Evolutionary conservation across 2,113 vertebrate species (phyloP).

Genomic region (Grallaria varia): DNA sequence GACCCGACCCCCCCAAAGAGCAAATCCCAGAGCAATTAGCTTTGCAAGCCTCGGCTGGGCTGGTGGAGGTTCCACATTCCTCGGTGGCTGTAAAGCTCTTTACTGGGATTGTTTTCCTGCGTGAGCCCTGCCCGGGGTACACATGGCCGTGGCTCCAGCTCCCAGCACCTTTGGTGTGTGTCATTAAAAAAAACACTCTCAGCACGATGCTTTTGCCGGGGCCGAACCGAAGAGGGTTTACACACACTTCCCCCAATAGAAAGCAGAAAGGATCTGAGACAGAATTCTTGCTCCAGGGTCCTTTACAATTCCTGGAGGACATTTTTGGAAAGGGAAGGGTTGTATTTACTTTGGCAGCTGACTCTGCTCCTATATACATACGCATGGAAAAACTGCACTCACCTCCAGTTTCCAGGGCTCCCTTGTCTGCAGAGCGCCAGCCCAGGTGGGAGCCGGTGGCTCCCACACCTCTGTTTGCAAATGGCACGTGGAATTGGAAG

Average conservation of each 20-base stretch:
- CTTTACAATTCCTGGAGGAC: constrained; percentile 65
- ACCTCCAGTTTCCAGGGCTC: constrained; percentile 18
- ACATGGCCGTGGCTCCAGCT: background rate
- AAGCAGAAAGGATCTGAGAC: constrained; percentile 30
- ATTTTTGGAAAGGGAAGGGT: constrained; percentile 67
- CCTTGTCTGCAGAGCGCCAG: background rate
- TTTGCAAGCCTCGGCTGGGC: constrained; percentile 1
- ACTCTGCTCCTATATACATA: constrained; percentile 25
- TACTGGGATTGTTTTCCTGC: constrained; percentile 42
- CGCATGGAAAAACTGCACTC: constrained; percentile 56
- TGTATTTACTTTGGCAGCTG: constrained; percentile 63
- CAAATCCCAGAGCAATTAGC: constrained; percentile 62
- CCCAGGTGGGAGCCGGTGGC: constrained; percentile 29
- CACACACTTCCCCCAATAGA: background rate
- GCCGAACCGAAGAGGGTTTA: background rate
- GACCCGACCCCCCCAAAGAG: constrained; percentile 30
- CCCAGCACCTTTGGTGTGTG: constrained; percentile 7
- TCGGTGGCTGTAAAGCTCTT: constrained; percentile 56
- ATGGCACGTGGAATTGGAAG: background rate
- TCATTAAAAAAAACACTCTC: background rate
- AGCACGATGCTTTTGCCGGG: background rate
- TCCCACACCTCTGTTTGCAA: background rate
- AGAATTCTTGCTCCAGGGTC: constrained; percentile 47
- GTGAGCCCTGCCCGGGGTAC: constrained; percentile 26
- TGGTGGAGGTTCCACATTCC: constrained; percentile 56